These are phyloP conservation scores for Drosophila dunni DNA, from an alignment of 1,140 invertebrate species.

Conservation along the genomic window DNA sequence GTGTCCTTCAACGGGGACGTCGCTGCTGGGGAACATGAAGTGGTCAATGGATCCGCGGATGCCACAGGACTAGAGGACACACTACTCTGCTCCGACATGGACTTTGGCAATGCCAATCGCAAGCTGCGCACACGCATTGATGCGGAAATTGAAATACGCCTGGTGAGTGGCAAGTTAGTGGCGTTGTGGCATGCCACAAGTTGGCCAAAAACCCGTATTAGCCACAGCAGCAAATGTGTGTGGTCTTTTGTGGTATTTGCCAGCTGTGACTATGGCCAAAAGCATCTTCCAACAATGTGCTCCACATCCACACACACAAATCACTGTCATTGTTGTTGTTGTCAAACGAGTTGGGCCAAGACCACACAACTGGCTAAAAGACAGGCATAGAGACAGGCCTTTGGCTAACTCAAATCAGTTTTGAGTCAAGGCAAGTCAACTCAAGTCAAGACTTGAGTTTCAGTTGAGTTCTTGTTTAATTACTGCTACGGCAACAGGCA, in stretches of 20 bases:
- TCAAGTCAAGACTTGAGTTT: constrained; percentile 23
- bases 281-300: constrained; percentile 47
- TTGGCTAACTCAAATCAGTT: constrained; percentile 63
- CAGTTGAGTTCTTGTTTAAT: constrained; percentile 58
- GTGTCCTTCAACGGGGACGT: constrained; percentile 66
- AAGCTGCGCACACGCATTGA: constrained; percentile 89
- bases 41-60: constrained; percentile 59
- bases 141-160: constrained; percentile 93
- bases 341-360: constrained; percentile 49
- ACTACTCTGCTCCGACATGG: constrained; percentile 91
- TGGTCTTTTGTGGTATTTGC: constrained; percentile 57
- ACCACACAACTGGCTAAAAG: constrained; percentile 60
- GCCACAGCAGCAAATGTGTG: constrained; percentile 58
- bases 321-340: constrained; percentile 34
- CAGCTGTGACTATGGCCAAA: constrained; percentile 60
- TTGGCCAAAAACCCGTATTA: constrained; percentile 34
- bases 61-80: constrained; percentile 39
- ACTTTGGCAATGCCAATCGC: constrained; percentile 89
- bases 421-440: constrained; percentile 57
- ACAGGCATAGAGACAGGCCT: constrained; percentile 32
- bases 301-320: constrained; percentile 48
- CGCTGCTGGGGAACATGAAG: constrained; percentile 20
- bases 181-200: constrained; percentile 40
- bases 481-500: constrained; percentile 42
- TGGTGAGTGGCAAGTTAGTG: constrained; percentile 87